A percentile compares a stretch with the other conserved stretches of the same genome.
These are phyloP conservation scores for Amphipoea lucens DNA, from an alignment of 2,888 invertebrate genomes.

Conservation along the genomic window DNA sequence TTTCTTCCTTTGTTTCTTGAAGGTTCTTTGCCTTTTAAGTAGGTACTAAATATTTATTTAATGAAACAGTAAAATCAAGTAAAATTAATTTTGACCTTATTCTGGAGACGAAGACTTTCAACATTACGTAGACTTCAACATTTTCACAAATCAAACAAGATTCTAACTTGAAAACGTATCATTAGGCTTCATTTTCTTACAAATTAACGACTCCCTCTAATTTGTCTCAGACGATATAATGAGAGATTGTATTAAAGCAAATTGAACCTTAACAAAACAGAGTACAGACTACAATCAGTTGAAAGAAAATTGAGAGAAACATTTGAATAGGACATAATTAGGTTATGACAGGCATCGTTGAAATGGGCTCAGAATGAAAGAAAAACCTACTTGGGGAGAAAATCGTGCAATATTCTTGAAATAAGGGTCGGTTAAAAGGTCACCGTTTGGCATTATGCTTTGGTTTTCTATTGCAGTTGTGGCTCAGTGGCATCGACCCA, in stretches of 20 bases:
- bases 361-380: slow-evolving; percentile 40
- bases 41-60: slow-evolving; percentile 8
- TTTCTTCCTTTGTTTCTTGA: neutral
- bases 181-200: slow-evolving; percentile 61
- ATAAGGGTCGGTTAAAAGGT: neutral
- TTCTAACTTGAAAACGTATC: slow-evolving; percentile 54
- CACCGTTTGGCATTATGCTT: neutral
- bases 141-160: slow-evolving; percentile 46
- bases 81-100: slow-evolving; percentile 4
- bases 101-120: neutral
- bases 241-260: slow-evolving; percentile 60
- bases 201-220: slow-evolving; percentile 64
- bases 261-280: slow-evolving; percentile 53
- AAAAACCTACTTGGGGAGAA: slow-evolving; percentile 15
- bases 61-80: neutral
- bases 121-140: slow-evolving; percentile 3
- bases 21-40: neutral
- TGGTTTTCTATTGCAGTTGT: neutral
- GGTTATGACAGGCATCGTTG: slow-evolving; percentile 62
- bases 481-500: neutral
- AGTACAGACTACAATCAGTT: slow-evolving; percentile 60
- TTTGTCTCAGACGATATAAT: slow-evolving; percentile 65
- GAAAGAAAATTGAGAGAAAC: slow-evolving; percentile 22
- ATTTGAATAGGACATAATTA: slow-evolving; percentile 67
- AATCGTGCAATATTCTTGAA: slow-evolving; percentile 30